Evolutionary conservation across 1,140 invertebrate species (phyloP).

Genomic region (Pteromalus puparum): DNA sequence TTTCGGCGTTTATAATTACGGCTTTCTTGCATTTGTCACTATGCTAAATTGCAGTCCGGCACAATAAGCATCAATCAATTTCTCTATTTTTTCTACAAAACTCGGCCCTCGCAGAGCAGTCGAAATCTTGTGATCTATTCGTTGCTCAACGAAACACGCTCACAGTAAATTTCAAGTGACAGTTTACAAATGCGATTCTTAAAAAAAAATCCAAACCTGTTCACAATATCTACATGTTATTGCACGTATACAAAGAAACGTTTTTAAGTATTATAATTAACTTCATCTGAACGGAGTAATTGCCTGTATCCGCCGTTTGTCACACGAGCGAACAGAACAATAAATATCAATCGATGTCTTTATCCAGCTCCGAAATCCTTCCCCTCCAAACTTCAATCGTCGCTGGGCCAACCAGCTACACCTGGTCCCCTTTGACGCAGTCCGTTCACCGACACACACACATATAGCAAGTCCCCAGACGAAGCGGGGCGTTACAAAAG

Average conservation of each 20-base stretch:
- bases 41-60: neutral
- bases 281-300: neutral
- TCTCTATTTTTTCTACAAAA: neutral
- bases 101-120: too few relatives aligned
- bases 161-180: neutral
- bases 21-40: neutral
- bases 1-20: slow-evolving; percentile 6
- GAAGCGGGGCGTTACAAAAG: slow-evolving; percentile 7
- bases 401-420: neutral
- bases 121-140: too few relatives aligned
- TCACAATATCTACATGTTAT: neutral
- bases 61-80: neutral
- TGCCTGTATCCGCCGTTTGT: neutral
- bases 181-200: neutral
- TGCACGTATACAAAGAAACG: neutral
- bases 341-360: slow-evolving; percentile 27
- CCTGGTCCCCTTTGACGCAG: slow-evolving; percentile 23
- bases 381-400: neutral
- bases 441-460: neutral
- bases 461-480: neutral
- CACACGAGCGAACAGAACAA: neutral
- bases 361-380: neutral
- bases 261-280: neutral
- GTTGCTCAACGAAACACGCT: neutral
- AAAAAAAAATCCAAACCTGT: neutral